Evolutionary conservation across 2,797 vertebrate genomes (phyloP).

Genomic region (Aselliscus stoliczkanus): DNA sequence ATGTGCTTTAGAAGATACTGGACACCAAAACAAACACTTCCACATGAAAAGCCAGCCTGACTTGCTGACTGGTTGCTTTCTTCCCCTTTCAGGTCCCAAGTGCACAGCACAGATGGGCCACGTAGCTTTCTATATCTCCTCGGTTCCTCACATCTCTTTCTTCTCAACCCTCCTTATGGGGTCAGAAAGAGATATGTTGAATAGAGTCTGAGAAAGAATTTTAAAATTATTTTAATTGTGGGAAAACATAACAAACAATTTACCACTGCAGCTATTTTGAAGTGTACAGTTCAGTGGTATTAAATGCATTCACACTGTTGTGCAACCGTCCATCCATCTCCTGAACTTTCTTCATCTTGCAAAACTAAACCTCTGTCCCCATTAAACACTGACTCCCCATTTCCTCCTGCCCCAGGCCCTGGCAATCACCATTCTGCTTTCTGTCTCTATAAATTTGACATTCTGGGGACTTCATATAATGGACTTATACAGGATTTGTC

Average conservation of each 20-base stretch:
- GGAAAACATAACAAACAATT: background rate
- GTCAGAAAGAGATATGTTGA: background rate
- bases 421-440: background rate
- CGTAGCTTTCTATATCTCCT: background rate
- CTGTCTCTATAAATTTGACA: background rate
- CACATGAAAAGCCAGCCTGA: background rate
- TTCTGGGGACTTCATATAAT: background rate
- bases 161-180: background rate
- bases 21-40: background rate
- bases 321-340: background rate
- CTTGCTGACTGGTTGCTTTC: background rate
- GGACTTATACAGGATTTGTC: background rate
- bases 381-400: background rate
- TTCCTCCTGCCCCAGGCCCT: background rate
- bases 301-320: background rate
- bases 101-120: background rate
- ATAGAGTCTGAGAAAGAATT: background rate
- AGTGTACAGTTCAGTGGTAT: background rate
- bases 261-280: background rate
- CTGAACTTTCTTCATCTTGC: background rate
- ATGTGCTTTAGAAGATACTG: background rate
- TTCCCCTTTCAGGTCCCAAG: background rate
- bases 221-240: background rate
- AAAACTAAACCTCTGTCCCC: background rate
- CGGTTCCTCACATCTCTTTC: background rate